A percentile compares a stretch with the other conserved stretches of the same genome.
These are phyloP conservation scores for Chrysolina haemoptera DNA, from an alignment of 2,888 invertebrate species.

Conservation along the genomic window DNA sequence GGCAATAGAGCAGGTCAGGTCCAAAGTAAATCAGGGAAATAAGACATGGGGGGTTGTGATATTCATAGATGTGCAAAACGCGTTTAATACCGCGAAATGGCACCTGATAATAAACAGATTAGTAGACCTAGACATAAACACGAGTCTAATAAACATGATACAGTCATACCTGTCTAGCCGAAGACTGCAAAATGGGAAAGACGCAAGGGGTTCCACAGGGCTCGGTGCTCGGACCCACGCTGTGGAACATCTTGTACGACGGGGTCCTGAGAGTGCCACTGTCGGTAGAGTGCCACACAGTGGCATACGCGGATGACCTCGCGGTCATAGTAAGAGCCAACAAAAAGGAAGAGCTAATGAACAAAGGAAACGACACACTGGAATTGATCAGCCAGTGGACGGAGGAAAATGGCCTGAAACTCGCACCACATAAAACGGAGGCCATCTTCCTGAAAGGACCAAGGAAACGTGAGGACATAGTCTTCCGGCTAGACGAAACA, in stretches of 20 bases:
- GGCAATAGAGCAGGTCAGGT: no score
- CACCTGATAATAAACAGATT: no score
- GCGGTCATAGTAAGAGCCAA: background rate
- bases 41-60: no score
- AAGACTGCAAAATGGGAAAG: no score
- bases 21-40: no score
- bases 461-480: background rate
- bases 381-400: background rate
- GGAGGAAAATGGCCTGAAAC: background rate
- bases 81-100: no score
- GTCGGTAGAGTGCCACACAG: background rate
- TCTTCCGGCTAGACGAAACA: background rate
- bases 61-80: no score
- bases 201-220: background rate
- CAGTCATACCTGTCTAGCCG: no score
- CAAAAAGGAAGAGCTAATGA: background rate
- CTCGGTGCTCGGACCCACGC: slow-evolving; percentile 11
- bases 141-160: no score
- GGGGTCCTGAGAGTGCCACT: background rate
- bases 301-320: slow-evolving; percentile 7
- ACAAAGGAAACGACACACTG: background rate
- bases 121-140: no score
- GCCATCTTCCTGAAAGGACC: slow-evolving; percentile 11
- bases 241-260: slow-evolving; percentile 6
- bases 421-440: background rate